Evolutionary conservation across 37 sponge, comb jelly and placozoan genomes (phyloP), one percentile per base, ranked within the genome.

Genomic region (Bolinopsis microptera): DNA sequence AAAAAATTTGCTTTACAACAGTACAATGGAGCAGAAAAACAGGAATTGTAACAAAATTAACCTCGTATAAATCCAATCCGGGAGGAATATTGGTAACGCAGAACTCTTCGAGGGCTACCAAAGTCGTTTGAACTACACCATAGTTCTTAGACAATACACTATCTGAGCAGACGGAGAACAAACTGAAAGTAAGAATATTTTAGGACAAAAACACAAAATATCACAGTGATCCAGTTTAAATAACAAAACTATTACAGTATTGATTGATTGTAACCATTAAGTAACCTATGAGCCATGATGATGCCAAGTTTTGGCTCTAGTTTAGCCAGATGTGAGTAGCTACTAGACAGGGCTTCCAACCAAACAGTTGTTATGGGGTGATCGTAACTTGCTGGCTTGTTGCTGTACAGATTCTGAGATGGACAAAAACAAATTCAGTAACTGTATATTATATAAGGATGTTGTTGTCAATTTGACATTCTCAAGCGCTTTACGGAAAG

Each of bases 241-340:
- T n/a, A n/a, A n/a, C n/a, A n/a, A n/a, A n/a, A n/a, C n/a, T n/a
- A n/a, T n/a, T n/a, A 48, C 61, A 18, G 61, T 48, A 48, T 48
- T 48, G n/a, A n/a, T n/a, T n/a, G n/a, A n/a, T n/a, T n/a, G n/a
- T n/a, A n/a, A n/a, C n/a, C n/a, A n/a, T n/a, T n/a, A n/a, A n/a
- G n/a, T n/a, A n/a, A 48, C 61, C 61, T 82, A 8, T 32, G 83
- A 36, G 83, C 83, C 83, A 82, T 82, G 83, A 82, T 82, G 24
- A 82, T 18, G 38, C 83, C 83, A 24, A 82, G 83, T 82, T 82
- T 82, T 34, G 83, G 83, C 32, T 82, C 83, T 8, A 82, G 83
- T 30, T 24, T 82, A 18, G 83, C 83, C 5, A 82, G 38, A 23
- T 32, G 22, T 9, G 83, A 23, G 83, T 82, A 82, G 5, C 83